phyloP scores from a whole-genome alignment of 2,888 invertebrate genomes.

The Fragum whitleyi region DNA sequence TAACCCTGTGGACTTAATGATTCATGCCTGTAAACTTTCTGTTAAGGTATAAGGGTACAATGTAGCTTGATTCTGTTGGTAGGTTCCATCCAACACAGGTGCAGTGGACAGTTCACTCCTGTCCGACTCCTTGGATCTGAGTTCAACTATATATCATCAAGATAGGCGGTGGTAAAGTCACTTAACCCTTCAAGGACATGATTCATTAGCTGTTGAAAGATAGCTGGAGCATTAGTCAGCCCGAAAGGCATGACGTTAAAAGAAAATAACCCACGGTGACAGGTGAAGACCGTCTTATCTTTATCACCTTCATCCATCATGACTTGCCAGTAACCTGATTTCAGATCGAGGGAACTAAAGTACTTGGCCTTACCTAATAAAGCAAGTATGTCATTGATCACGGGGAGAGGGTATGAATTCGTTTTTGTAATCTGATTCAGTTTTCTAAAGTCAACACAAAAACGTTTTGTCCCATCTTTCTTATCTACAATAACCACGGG shows the following conservation, averaged over 20 bases:
- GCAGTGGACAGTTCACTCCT: too few species aligned
- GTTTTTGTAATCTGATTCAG: conserved; percentile 28
- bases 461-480: conserved; percentile 4
- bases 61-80: too few species aligned
- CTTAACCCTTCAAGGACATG: conserved; percentile 47
- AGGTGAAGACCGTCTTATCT: conserved; percentile 48
- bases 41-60: too few species aligned
- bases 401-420: conserved; percentile 11
- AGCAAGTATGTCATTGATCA: conserved; percentile 45
- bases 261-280: conserved; percentile 39
- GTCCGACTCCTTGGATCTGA: too few species aligned
- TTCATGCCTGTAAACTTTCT: too few species aligned
- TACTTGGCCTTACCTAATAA: conserved; percentile 34
- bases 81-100: too few species aligned
- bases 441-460: neutral
- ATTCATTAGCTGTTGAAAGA: conserved; percentile 43
- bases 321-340: conserved; percentile 51
- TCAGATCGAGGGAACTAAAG: conserved; percentile 42
- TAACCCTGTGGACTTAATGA: too few species aligned
- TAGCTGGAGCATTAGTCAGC: conserved; percentile 34
- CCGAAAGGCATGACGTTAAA: conserved; percentile 50
- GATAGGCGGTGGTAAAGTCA: conserved; percentile 44
- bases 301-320: conserved; percentile 32
- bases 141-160: conserved; percentile 66
- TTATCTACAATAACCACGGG: neutral